A percentile compares a stretch with the other conserved stretches of the same genome.
phyloP scores from a whole-genome alignment of 2,797 vertebrate species.

The Spatula clypeata region DNA sequence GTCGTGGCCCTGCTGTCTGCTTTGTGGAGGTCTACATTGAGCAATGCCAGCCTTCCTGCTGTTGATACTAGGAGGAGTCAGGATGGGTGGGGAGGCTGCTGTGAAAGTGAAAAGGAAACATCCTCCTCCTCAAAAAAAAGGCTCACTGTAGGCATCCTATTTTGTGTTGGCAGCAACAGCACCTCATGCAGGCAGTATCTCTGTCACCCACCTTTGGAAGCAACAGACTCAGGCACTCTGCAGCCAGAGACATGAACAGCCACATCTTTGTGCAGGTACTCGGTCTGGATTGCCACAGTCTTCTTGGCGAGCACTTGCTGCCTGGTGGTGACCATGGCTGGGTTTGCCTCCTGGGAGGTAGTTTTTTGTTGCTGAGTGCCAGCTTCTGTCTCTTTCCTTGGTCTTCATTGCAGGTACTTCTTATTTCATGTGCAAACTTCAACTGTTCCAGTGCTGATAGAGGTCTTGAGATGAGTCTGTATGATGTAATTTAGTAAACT shows the following conservation, averaged over 20 bases:
- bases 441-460: neutral
- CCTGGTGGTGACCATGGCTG: too few relatives aligned
- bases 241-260: too few relatives aligned
- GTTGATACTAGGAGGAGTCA: neutral
- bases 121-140: neutral
- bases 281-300: too few relatives aligned
- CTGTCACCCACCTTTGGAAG: too few relatives aligned
- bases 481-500: neutral
- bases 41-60: neutral
- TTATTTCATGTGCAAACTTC: neutral
- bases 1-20: fast-evolving
- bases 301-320: too few relatives aligned
- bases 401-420: neutral
- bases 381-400: neutral
- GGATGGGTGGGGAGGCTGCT: neutral
- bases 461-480: neutral
- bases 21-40: neutral
- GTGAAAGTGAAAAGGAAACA: neutral
- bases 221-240: too few relatives aligned
- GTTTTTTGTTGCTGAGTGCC: fast-evolving
- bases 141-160: neutral
- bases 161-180: neutral
- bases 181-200: too few relatives aligned
- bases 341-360: neutral
- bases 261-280: too few relatives aligned